Percentiles rank a stretch among this genome's conserved stretches.
Conservation (phyloP, 2,888 invertebrate genomes). For the Prosapia bicincta region DNA sequence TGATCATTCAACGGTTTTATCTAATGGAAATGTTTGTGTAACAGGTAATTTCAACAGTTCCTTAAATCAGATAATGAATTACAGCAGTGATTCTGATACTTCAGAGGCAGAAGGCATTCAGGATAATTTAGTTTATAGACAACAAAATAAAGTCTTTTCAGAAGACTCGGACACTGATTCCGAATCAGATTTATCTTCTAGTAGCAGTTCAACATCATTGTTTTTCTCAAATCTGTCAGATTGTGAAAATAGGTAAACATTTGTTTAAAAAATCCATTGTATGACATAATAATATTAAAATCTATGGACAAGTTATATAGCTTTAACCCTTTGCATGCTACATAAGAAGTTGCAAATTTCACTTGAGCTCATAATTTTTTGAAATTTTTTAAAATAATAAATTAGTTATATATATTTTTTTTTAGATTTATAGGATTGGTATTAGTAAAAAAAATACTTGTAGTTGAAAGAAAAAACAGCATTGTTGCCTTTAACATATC, state of each 20-base stretch:
- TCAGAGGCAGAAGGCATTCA: slow-evolving; percentile 2
- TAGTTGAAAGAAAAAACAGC: too few species aligned
- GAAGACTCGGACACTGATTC: slow-evolving; percentile 18
- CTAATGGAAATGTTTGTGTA: slow-evolving; percentile 15
- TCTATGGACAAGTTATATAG: too few species aligned
- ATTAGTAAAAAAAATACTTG: too few species aligned
- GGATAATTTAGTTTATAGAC: slow-evolving; percentile 6
- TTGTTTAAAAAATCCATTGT: too few species aligned
- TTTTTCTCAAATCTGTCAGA: slow-evolving; percentile 19
- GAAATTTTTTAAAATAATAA: too few species aligned
- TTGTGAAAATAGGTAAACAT: slow-evolving; percentile 13
- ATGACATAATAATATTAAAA: too few species aligned
- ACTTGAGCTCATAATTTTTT: too few species aligned
- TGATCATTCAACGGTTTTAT: slow-evolving; percentile 11
- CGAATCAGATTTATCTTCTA: slow-evolving; percentile 7
- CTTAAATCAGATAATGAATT: slow-evolving; percentile 3
- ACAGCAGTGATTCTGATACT: slow-evolving; percentile 13
- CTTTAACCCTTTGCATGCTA: too few species aligned
- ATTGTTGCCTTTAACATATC: too few species aligned
- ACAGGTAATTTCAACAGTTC: background rate
- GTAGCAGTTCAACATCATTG: slow-evolving; percentile 16
- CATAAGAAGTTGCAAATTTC: too few species aligned
- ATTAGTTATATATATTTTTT: too few species aligned
- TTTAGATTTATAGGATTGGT: too few species aligned
- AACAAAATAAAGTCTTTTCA: background rate